These are phyloP conservation scores for Synergus itoensis DNA, from an alignment of 2,888 invertebrate species.

Conservation along the genomic window DNA sequence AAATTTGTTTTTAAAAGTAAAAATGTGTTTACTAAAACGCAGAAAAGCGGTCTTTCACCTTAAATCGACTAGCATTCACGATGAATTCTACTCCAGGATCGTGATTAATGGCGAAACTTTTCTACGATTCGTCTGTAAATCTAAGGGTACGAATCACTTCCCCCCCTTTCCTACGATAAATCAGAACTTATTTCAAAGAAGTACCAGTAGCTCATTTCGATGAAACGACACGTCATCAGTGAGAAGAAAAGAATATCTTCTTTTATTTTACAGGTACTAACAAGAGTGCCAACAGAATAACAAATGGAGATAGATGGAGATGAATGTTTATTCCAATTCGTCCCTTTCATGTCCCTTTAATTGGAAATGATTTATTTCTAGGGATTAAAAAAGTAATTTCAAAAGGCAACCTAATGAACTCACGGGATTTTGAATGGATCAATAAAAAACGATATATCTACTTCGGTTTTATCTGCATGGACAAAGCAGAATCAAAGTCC, in stretches of 20 bases:
- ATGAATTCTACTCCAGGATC: neutral
- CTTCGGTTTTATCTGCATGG: neutral
- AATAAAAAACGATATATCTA: neutral
- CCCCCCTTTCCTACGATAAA: constrained; percentile 13
- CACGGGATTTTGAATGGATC: neutral
- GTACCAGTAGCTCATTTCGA: neutral
- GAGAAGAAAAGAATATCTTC: neutral
- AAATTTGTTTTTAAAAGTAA: constrained; percentile 4
- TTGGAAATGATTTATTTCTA: too few species aligned
- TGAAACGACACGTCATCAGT: neutral
- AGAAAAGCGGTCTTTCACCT: neutral
- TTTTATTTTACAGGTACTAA: neutral
- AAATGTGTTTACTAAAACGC: neutral
- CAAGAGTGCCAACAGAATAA: neutral
- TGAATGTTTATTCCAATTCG: neutral
- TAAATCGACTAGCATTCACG: neutral
- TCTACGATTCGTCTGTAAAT: constrained; percentile 20
- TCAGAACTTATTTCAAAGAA: neutral
- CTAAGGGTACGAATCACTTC: constrained; percentile 1
- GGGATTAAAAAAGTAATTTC: too few species aligned
- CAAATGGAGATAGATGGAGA: neutral
- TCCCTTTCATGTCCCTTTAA: too few species aligned
- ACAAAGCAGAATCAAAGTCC: neutral
- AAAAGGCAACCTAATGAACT: neutral
- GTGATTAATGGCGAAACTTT: constrained; percentile 39